A percentile compares a stretch with the other conserved stretches of the same genome.
Conservation (phyloP, 2,888 invertebrate genomes). For the Leptarthrus brevirostris region DNA sequence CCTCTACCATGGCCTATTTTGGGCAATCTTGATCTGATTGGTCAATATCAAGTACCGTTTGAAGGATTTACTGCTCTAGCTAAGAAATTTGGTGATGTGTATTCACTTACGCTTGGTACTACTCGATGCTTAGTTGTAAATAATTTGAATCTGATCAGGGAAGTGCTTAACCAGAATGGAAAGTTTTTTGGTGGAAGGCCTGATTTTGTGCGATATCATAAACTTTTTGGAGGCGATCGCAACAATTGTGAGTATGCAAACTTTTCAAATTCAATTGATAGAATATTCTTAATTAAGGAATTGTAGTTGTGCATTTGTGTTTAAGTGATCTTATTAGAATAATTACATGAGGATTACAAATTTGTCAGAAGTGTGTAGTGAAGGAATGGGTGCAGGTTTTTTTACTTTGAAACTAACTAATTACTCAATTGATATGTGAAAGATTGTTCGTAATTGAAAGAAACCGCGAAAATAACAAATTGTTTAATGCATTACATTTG, state of each 20-base stretch:
- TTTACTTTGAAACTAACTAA: too few relatives aligned
- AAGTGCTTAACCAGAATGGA: conserved; percentile 83
- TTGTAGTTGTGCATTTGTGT: too few relatives aligned
- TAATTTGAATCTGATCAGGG: conserved; percentile 76
- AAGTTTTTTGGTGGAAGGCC: conserved; percentile 86
- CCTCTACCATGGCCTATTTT: conserved; percentile 76
- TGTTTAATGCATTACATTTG: too few relatives aligned
- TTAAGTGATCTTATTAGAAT: too few relatives aligned
- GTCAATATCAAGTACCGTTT: conserved; percentile 75
- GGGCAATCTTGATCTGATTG: conserved; percentile 78
- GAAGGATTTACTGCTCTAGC: conserved; percentile 78
- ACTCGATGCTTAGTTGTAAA: conserved; percentile 80
- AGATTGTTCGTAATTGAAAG: too few relatives aligned
- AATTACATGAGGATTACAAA: too few relatives aligned
- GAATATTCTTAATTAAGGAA: too few relatives aligned
- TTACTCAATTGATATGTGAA: too few relatives aligned
- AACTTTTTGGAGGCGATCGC: conserved; percentile 84
- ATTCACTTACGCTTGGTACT: conserved; percentile 75
- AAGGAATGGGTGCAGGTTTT: too few relatives aligned
- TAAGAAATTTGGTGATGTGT: conserved; percentile 79
- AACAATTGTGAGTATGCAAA: conserved; percentile 87
- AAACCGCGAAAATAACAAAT: too few relatives aligned
- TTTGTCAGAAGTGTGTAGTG: too few relatives aligned
- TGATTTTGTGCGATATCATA: conserved; percentile 82
- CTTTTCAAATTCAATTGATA: background rate